phyloP scores from a whole-genome alignment of 2,888 invertebrate genomes.

The Xestoiulus laeticollis region DNA sequence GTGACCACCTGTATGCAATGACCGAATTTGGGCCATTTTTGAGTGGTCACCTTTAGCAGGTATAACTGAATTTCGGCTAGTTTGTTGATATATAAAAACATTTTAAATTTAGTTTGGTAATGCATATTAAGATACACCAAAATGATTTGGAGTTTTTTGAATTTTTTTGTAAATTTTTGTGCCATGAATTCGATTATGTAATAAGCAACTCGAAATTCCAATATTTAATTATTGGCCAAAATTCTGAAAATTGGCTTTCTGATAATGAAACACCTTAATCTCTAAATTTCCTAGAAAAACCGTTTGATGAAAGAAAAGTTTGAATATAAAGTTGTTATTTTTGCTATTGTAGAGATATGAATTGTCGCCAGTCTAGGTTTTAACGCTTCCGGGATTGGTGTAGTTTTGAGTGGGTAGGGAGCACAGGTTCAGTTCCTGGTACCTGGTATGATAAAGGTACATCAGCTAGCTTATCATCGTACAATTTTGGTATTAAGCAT shows the following conservation, averaged over 20 bases:
- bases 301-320: constrained; percentile 12
- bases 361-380: constrained; percentile 18
- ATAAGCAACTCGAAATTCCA: background rate
- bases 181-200: too few relatives aligned
- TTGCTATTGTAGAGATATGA: background rate
- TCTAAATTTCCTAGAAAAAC: background rate
- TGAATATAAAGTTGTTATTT: background rate
- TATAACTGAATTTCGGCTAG: too few relatives aligned
- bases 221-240: background rate
- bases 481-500: background rate
- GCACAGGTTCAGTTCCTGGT: background rate
- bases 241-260: background rate
- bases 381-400: background rate
- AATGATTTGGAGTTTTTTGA: too few relatives aligned
- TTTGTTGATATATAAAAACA: too few relatives aligned
- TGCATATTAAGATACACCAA: too few relatives aligned
- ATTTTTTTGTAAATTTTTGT: too few relatives aligned
- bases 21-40: too few relatives aligned
- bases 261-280: background rate
- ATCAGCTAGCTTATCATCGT: background rate
- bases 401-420: background rate
- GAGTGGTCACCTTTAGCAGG: too few relatives aligned
- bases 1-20: too few relatives aligned
- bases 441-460: background rate
- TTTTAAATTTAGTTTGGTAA: too few relatives aligned